Conservation (phyloP, 2,888 invertebrate species). For the Parochlus steinenii region DNA sequence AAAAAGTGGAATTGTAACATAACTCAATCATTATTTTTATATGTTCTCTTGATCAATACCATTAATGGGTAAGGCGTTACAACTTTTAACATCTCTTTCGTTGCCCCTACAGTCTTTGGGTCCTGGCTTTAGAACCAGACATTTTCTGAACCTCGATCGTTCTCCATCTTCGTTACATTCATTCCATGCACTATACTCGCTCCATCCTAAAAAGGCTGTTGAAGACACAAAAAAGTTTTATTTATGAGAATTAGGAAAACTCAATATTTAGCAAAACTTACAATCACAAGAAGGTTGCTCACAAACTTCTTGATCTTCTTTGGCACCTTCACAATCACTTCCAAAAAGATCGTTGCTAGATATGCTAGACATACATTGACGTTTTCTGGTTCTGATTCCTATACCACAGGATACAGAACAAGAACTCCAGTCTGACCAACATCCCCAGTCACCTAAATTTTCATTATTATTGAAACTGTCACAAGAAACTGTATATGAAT, state of each 20-base stretch:
- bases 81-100: slow-evolving; percentile 48
- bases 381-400: slow-evolving; percentile 48
- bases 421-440: slow-evolving; percentile 73
- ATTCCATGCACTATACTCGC: slow-evolving; percentile 57
- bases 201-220: slow-evolving; percentile 52
- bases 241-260: slow-evolving; percentile 8
- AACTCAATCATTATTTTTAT: slow-evolving; percentile 11
- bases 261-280: slow-evolving; percentile 22
- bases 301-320: slow-evolving; percentile 48
- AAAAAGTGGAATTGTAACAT: slow-evolving; percentile 7
- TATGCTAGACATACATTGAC: slow-evolving; percentile 46
- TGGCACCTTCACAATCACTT: slow-evolving; percentile 39
- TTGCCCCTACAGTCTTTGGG: slow-evolving; percentile 51
- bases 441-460: slow-evolving; percentile 52
- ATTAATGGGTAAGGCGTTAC: slow-evolving; percentile 31
- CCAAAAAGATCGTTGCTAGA: slow-evolving; percentile 28
- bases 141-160: slow-evolving; percentile 51
- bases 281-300: slow-evolving; percentile 50
- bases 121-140: slow-evolving; percentile 35
- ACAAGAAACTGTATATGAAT: slow-evolving; percentile 1
- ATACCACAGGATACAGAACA: slow-evolving; percentile 60
- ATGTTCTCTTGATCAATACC: neutral
- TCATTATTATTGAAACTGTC: slow-evolving; percentile 3
- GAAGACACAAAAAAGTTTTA: slow-evolving; percentile 2
- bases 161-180: slow-evolving; percentile 45